Base-by-base conservation (phyloP, 2,888 invertebrate species). In the Catocala nupta region DNA sequence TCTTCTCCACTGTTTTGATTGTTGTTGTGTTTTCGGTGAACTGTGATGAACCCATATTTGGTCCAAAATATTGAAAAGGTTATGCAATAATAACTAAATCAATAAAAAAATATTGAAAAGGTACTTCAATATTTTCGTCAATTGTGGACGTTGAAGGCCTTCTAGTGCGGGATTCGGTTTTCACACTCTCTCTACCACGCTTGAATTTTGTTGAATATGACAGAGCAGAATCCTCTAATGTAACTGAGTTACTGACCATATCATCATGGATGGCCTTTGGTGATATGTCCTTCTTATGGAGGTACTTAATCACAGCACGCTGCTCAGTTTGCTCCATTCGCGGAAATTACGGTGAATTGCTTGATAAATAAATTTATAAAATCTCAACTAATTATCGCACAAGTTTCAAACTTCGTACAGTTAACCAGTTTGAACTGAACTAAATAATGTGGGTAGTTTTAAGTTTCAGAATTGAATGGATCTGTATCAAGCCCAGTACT, bases 61-160 rank as follows among this genome's bases (percentile, higher is more conserved):
- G 25, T 25, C 25, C 25, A 25, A 25, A 25, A 25, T 25, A 25
- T 25, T 25, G 25, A 25, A 25, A 25, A 25, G 25, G 4, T 25
- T 1, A 25, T 3, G 25, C 25, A 25, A 25, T 1, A 25, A 39
- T 39, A 39, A 95, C 44, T 25, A 47, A 55, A 5, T 25, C 25
- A 13, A 48, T n/a, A n/a, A n/a, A n/a, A 25, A 25, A 25, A 25
- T 25, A 25, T 25, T 25, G 25, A 25, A 25, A 25, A 25, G 25
- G 13, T 47, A 39, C 11, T 39, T 39, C 10, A 39, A 39, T 10
- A 39, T 39, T 39, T 39, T 39, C 39, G 7, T 2, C 6, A 39
- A 6, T 10, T 9, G 6, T 39, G 39, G 39, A 39, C 6, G 39
- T 39, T 39, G 39, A 39, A 9, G 7, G 6, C 39, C 39, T 39